phyloP scores from a whole-genome alignment of 2,888 invertebrate genomes.

The Dryobota labecula region DNA sequence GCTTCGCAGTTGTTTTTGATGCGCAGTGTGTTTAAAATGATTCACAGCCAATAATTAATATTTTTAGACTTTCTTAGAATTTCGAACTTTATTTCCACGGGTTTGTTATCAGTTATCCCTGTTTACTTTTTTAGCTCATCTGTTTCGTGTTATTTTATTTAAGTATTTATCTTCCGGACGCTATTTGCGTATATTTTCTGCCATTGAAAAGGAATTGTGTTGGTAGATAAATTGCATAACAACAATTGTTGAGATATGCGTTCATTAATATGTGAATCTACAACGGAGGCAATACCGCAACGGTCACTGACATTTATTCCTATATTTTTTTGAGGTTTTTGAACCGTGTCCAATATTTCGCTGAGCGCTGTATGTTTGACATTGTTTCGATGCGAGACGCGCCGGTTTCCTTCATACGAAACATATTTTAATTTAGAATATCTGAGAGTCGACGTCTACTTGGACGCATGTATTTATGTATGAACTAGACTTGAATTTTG shows the following conservation, averaged over 20 bases:
- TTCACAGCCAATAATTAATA: conserved; percentile 52
- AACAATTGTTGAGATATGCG: neutral
- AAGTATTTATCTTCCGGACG: neutral
- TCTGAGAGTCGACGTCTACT: conserved; percentile 47
- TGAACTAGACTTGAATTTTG: conserved; percentile 72
- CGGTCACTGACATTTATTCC: conserved; percentile 76
- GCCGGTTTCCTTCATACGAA: conserved; percentile 56
- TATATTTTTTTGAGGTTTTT: conserved; percentile 68
- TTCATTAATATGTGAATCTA: conserved; percentile 16
- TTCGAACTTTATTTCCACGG: conserved; percentile 4
- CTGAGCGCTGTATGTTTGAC: conserved; percentile 51
- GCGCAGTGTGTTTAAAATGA: conserved; percentile 50
- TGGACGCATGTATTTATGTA: conserved; percentile 66
- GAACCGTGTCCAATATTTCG: conserved; percentile 69
- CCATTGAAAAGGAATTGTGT: neutral
- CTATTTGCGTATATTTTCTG: neutral
- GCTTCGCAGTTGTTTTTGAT: conserved; percentile 35
- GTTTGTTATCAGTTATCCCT: conserved; percentile 24
- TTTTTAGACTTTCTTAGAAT: conserved; percentile 56
- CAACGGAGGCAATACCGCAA: conserved; percentile 62
- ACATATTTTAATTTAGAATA: conserved; percentile 67
- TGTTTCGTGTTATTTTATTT: conserved; percentile 16
- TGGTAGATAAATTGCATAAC: neutral
- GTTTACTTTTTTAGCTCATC: conserved; percentile 10
- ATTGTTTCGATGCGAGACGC: conserved; percentile 54